phyloP scores from a whole-genome alignment of 2,888 invertebrate genomes.

The Cheiracanthium punctorium region DNA sequence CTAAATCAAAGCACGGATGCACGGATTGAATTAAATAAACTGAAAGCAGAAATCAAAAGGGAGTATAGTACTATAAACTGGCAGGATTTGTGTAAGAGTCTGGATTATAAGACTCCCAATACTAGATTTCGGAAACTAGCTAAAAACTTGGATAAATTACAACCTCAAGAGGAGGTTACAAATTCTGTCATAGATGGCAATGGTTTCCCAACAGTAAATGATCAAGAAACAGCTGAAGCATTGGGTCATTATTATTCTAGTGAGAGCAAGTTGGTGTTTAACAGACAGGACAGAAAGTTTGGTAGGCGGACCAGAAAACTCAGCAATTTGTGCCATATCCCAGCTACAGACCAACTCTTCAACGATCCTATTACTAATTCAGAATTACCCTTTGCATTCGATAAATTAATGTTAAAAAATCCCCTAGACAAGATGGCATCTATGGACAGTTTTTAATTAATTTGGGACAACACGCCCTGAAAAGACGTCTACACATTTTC shows the following conservation, averaged over 20 bases:
- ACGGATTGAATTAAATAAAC: constrained; percentile 1
- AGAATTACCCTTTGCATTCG: too few species aligned
- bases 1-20: neutral
- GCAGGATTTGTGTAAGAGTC: neutral
- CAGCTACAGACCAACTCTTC: too few species aligned
- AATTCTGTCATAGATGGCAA: constrained; percentile 5
- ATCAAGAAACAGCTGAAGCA: neutral
- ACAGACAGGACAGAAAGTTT: too few species aligned
- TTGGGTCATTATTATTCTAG: neutral
- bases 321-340: too few species aligned
- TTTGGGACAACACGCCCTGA: too few species aligned
- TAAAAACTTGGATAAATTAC: neutral
- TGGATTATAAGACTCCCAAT: constrained; percentile 14
- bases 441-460: too few species aligned
- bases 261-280: neutral
- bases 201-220: constrained; percentile 11
- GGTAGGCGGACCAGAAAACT: too few species aligned
- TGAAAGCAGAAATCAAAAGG: constrained; percentile 10
- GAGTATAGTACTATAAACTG: neutral
- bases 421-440: too few species aligned
- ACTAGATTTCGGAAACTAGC: constrained; percentile 13
- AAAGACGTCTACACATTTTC: too few species aligned
- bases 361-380: too few species aligned
- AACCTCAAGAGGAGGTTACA: neutral
- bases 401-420: too few species aligned